phyloP scores from a whole-genome alignment of 2,888 invertebrate genomes.

The Abrostola triplasia region DNA sequence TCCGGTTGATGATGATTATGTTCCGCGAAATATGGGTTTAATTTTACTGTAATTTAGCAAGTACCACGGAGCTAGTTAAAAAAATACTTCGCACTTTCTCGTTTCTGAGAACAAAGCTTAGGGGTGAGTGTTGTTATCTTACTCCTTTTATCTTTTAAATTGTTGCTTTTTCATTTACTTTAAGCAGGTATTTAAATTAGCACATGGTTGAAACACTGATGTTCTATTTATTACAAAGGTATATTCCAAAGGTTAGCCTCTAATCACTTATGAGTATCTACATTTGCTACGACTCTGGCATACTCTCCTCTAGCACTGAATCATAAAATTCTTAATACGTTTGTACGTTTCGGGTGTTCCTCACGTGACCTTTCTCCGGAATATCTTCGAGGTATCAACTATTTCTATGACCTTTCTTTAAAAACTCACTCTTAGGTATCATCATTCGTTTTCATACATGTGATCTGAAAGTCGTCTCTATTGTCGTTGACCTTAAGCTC shows the following conservation, averaged over 20 bases:
- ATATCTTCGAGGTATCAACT: too few relatives aligned
- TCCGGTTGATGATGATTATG: too few relatives aligned
- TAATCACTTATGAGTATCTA: too few relatives aligned
- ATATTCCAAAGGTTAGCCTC: too few relatives aligned
- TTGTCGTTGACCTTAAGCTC: conserved; percentile 63
- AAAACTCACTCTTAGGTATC: too few relatives aligned
- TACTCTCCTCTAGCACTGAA: too few relatives aligned
- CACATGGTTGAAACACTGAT: background rate
- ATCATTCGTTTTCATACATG: background rate
- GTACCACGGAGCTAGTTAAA: background rate
- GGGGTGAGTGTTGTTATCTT: conserved; percentile 1
- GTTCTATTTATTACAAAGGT: too few relatives aligned
- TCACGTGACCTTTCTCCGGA: too few relatives aligned
- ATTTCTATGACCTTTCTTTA: too few relatives aligned
- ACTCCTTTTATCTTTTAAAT: conserved; percentile 3
- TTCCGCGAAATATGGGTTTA: background rate
- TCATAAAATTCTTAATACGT: too few relatives aligned
- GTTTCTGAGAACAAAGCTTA: conserved; percentile 3
- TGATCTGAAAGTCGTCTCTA: background rate
- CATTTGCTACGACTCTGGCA: too few relatives aligned
- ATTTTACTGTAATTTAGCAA: background rate
- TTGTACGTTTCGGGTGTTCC: too few relatives aligned
- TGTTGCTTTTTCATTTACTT: conserved; percentile 4
- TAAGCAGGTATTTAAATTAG: background rate
- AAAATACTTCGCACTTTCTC: conserved; percentile 4